Evolutionary conservation across 64 coral and sea anemone genomes (phyloP).

Genomic region (Stylophora pistillata): DNA sequence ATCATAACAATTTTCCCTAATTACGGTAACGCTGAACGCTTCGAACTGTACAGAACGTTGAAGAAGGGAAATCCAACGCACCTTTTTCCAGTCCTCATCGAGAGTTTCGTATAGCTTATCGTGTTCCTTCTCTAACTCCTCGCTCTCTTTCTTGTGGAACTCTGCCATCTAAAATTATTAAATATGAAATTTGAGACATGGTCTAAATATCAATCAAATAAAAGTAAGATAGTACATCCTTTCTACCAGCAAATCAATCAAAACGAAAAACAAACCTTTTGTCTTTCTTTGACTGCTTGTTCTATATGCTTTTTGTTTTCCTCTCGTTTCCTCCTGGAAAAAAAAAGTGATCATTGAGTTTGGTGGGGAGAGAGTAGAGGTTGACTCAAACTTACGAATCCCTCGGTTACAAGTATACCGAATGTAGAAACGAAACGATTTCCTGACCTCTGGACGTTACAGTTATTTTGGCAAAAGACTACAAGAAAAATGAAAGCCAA

Average conservation of each 20-base stretch:
- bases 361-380: neutral
- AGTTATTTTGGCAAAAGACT: too few species aligned
- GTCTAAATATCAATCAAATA: neutral
- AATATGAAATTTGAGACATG: neutral
- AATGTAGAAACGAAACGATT: too few species aligned
- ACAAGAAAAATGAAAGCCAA: too few species aligned
- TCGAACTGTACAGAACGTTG: neutral
- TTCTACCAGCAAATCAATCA: neutral
- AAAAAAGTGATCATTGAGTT: neutral
- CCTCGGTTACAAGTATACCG: too few species aligned
- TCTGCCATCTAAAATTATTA: conserved; percentile 79
- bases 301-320: conserved; percentile 99
- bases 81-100: conserved; percentile 78
- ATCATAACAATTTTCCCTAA: neutral
- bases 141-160: conserved; percentile 95
- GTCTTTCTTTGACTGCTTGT: conserved; percentile 93
- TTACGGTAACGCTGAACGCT: neutral
- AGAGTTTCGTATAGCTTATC: conserved; percentile 63
- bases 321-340: conserved; percentile 89
- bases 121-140: conserved; percentile 78
- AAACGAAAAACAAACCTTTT: conserved; percentile 66
- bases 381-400: too few species aligned
- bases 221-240: neutral
- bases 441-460: too few species aligned
- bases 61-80: neutral